Base-by-base conservation (phyloP, 1,140 invertebrate genomes). In the Zaprionus lachaisei region DNA sequence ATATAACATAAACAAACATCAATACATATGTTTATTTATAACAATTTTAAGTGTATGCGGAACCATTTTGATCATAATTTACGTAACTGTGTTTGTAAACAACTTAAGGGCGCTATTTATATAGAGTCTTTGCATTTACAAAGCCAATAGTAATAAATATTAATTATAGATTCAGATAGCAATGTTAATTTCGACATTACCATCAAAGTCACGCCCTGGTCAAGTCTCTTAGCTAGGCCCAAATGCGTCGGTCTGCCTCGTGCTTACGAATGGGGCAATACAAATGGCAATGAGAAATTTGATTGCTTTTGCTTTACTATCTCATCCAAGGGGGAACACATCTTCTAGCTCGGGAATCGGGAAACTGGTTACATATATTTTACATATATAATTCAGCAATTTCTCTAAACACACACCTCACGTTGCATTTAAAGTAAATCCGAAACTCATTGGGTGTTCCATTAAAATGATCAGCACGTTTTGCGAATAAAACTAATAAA, bases 401-500 rank as follows among this genome's bases (percentile, higher is more conserved):
- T 57, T 67, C 4, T 49, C 15, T 34, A 34, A 47, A 28, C 54
- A 38, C 41, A 54, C 28, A 41, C 20, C 44, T n/a, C 34, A 55
- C 54, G 26, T 76, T 51, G 26, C 26, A 65, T 26, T 44, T 37
- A 55, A 71, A 64, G 49, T 14, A 7, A 72, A 51, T 12, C 4
- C 56, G 4, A 66, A 66, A 61, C 34, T 55, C 28, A 65, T 17
- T 65, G 60, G 72, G 22, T 37, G 37, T 12, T 26, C 37, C 55
- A 87, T 86, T 87, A 74, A 73, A 69, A 86, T 75, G 57, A 71
- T 72, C 9, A 63, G 26, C 73, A 66, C 83, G 83, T 67, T n/a
- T 55, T 15, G 55, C 41, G 71, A 55, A 76, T 89, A 76, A 72
- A 85, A 70, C 62, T 51, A 81, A 72, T 71, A 80, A 81, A 71